Base-by-base conservation (phyloP, 2,888 invertebrate genomes). In the Drosophila maculinotata region DNA sequence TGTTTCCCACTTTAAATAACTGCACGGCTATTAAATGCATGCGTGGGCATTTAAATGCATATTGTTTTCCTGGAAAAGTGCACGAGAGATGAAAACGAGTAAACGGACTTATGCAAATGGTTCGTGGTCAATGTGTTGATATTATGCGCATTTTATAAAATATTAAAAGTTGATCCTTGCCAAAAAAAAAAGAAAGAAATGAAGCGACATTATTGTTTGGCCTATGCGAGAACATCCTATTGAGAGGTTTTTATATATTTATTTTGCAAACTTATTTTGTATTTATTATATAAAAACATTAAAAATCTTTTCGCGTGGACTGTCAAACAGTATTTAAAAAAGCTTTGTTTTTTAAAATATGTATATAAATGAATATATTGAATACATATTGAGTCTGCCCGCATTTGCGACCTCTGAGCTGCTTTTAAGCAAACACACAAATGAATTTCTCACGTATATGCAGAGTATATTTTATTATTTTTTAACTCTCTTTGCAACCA, bases 1-100 rank as follows among this genome's bases (percentile, higher is more conserved):
- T 39, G 45, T 53, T 33, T 39, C 64, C 42, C 69, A 60, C 47
- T 69, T 74, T 75, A 79, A 79, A 75, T 74, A 57, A 59, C 79
- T 59, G 38, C 35, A 38, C 9, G 56, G 52, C 74, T 56, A 78
- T 74, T 74, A 69, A 79, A 69, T 51, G 53, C 74, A 59, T 59
- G 48, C 49, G 69, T 28, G 49, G 28, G 33, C 45, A 77, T 67
- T 79, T 63, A 64, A 79, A 69, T 69, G 64, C 70, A 54, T 45
- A 47, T 73, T 73, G 78, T 49, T 41, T 41, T 51, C 10, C 28
- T 14, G 58, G 47, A 51, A 41, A 49, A 28, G 4, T 1, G 1
- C n/a, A 7, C 14, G 31, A 1, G 9, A 7, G 15, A 14, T 52
- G 33, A 42, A 26, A 42, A 8, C 12, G 49, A 39, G 38, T 38